phyloP scores from a whole-genome alignment of 2,113 vertebrate species.

The Ailuropoda melanoleuca region DNA sequence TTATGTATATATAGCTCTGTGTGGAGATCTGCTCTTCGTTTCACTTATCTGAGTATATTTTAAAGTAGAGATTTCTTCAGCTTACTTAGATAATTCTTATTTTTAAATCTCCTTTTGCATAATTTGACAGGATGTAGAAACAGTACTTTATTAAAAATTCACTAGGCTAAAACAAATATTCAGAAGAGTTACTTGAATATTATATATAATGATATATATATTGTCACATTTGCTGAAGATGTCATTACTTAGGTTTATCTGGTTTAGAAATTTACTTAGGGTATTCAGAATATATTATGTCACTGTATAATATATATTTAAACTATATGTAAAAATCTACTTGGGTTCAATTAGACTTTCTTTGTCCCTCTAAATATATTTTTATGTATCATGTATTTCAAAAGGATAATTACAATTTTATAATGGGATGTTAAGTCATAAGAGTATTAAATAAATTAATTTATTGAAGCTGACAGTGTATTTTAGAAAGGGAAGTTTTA shows the following conservation, averaged over 20 bases:
- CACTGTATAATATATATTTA: background rate
- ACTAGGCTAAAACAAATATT: constrained; percentile 15
- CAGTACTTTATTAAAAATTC: background rate
- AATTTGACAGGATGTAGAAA: background rate
- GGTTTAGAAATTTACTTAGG: background rate
- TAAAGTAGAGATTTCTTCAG: background rate
- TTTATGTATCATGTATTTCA: constrained; percentile 15
- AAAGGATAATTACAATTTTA: constrained; percentile 27
- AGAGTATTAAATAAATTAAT: constrained; percentile 11
- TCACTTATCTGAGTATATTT: constrained; percentile 19
- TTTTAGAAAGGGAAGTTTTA: constrained; percentile 25
- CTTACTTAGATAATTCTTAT: constrained; percentile 30
- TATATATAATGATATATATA: background rate
- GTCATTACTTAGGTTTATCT: background rate
- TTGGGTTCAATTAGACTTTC: background rate
- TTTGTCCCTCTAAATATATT: background rate
- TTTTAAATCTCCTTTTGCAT: constrained; percentile 42
- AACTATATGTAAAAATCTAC: background rate
- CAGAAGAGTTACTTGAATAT: background rate
- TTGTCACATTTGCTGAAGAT: constrained; percentile 18
- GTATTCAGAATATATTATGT: background rate
- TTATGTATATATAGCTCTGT: background rate
- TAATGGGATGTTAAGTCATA: background rate
- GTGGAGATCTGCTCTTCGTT: background rate
- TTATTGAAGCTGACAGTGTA: constrained; percentile 15